Percentiles rank a stretch among this genome's conserved stretches.
Evolutionary conservation across 2,113 vertebrate genomes (phyloP).

Genomic region (Petromus typicus): DNA sequence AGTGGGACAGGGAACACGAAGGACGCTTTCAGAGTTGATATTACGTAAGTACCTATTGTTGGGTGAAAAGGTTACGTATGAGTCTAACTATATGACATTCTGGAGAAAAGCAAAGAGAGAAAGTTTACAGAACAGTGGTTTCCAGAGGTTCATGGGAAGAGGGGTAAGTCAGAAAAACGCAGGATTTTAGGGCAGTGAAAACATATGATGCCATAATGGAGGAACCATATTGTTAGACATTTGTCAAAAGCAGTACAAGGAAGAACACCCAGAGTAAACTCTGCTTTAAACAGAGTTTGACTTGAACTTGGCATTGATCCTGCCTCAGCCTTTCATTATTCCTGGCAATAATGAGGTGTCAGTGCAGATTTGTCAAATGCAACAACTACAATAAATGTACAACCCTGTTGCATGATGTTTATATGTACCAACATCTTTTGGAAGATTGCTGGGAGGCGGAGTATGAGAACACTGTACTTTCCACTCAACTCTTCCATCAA

Average conservation of each 20-base stretch:
- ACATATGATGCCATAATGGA: background rate
- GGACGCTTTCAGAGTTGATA: background rate
- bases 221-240: background rate
- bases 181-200: background rate
- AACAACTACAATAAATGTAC: background rate
- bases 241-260: background rate
- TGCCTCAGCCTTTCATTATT: no score
- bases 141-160: background rate
- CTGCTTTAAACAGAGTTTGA: background rate
- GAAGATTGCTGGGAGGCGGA: accelerated
- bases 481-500: background rate
- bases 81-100: background rate
- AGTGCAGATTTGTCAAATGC: background rate
- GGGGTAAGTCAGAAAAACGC: no score
- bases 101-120: background rate
- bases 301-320: no score
- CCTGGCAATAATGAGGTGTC: background rate
- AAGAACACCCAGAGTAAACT: background rate
- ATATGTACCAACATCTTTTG: background rate
- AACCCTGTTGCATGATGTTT: no score
- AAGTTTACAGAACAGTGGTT: background rate
- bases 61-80: background rate
- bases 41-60: background rate
- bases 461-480: background rate
- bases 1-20: accelerated